Base-by-base conservation (phyloP, 1,140 invertebrate species). In the Drosophila kanapiae region DNA sequence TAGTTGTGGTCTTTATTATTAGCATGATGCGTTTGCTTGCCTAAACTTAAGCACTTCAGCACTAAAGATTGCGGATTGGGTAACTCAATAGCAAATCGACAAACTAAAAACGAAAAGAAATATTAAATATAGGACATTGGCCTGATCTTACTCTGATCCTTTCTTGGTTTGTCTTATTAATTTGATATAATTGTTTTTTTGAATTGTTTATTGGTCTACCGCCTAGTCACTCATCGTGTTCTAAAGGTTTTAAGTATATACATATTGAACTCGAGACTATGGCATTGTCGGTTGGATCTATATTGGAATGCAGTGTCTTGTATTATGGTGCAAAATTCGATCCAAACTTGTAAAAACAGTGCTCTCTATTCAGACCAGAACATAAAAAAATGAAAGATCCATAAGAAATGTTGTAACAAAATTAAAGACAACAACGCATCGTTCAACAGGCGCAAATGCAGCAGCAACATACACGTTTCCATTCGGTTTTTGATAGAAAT, bases 51-150 rank as follows among this genome's bases (percentile, higher is more conserved):
- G 81, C 81, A 84, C 76, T 59, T 67, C 40, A 80, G 77, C 74
- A 42, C 48, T 45, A 63, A 80, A 53, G 53, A 49, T 37, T 57
- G 56, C 45, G 56, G 23, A 23, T 23, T 23, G 23, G 33, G 16
- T 57, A 84, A 83, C 61, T 83, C 38, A 84, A 69, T 38, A 37
- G 56, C 54, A 69, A 58, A 49, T 70, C 42, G 72, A 81, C 38
- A 68, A 68, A 62, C 31, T 58, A 62, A 75, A 82, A 45, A 48
- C 56, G 62, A 54, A 75, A 76, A 16, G 9, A 11, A 47, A 80
- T 54, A 13, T 72, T 75, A 90, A 88, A 91, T 88, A 90, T 81
- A 81, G 85, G 84, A 91, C 85, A 78, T 56, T 65, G 77, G 68
- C 62, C 74, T 72, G 68, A 59, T 58, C 35, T 68, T 14, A 18